Base-by-base conservation (phyloP, 2,888 invertebrate genomes). In the Papilio protenor region DNA sequence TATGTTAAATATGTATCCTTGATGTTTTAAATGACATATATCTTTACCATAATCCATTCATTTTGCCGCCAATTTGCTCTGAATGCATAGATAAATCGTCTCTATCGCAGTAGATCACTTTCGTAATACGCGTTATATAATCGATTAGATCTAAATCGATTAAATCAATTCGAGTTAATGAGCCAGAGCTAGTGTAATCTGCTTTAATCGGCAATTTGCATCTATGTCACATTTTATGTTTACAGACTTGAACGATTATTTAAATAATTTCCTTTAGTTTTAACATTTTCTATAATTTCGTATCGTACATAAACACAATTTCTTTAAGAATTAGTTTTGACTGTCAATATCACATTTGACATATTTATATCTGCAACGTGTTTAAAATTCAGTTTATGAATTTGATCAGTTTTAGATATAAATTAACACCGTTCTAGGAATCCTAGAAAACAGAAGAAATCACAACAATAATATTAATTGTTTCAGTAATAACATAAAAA, bases 121-220 rank as follows among this genome's bases (percentile, higher is more conserved):
- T 64, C 16, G 64, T 59, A 49, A 61, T 18, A 49, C 47, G 14
- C 47, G 23, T 49, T 64, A 3, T 21, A 49, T 74, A 74, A 74
- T 64, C 74, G 23, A 59, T 73, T 45, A 10, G 45, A 73, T 73
- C 40, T 40, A 0, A 74, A 74, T 74, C 74, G 23, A 59, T 52
- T 64, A n/a, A 64, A 64, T 74, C 74, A 33, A 61, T 33, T 33
- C 16, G 61, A 49, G 27, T 49, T 45, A 64, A 64, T 64, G 74
- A 64, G 14, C 64, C 64, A 52, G 14, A 23, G 45, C 61, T 61
- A 16, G 47, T 21, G 47, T 61, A 73, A 61, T 73, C 61, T 18
- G 27, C 61, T 73, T 59, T 64, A 27, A 27, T 74, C 27, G 27
- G 33, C n/a, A 1, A 33, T 66, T 40, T 10, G 1, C 8, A 40